Evolutionary conservation across 2,888 invertebrate genomes (phyloP), one percentile per base, ranked within the genome.

Genomic region (Cepaea hortensis): DNA sequence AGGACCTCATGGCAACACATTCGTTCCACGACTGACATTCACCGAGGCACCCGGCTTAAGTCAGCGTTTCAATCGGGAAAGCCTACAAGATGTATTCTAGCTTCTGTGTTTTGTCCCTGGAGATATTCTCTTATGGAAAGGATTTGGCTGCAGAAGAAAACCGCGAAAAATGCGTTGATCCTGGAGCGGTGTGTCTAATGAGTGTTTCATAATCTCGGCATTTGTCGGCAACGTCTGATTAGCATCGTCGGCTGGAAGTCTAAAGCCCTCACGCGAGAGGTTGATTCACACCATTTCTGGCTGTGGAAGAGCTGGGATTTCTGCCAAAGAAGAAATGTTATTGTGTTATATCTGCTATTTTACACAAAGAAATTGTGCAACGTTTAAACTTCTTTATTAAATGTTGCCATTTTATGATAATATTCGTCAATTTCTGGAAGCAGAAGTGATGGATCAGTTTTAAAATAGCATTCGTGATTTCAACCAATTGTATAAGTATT

Each of bases 41-140:
- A 73, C 13, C 13, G 72, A 72, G 82, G 82, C 35, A 82, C 82
- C 55, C 82, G 55, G 23, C 72, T 68, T 70, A 50, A 61, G 73
- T 48, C 72, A 20, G 55, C 55, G 55, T 65, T 48, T 70, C 18
- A 79, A 23, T 62, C 61, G 35, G 62, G 35, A 79, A 79, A 61
- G n/a, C 62, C 72, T 70, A 61, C 72, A 72, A 82, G 72, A 82
- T 82, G 82, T 82, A 55, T 61, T 35, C 72, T 23, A 72, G 61
- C 73, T 6, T 35, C 15, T 61, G 73, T 46, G 72, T 55, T 82
- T 73, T 82, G 82, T 82, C 82, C 11, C 23, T 72, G 72, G 82
- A 73, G 72, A 55, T 73, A 61, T 82, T 82, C 55, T 82, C 61
- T 82, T 82, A 35, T 82, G 72, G 72, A 55, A 81, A 23, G 72